Evolutionary conservation across 2,113 vertebrate genomes (phyloP).

Genomic region (Albula glossodonta): DNA sequence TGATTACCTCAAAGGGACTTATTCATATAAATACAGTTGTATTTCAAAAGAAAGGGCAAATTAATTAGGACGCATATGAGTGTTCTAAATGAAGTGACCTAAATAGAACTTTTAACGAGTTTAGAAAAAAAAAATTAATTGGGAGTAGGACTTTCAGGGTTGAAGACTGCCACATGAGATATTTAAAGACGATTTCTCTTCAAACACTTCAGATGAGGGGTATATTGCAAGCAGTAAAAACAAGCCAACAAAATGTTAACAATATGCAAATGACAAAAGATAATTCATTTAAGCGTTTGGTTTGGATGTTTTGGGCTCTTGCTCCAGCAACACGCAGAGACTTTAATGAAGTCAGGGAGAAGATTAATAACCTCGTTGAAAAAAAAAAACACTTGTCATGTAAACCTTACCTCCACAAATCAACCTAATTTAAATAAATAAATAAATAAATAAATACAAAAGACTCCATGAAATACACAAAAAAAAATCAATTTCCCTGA

Average conservation of each 20-base stretch:
- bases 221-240: neutral
- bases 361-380: conserved; percentile 1
- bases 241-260: conserved; percentile 13
- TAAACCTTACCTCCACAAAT: conserved; percentile 4
- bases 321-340: neutral
- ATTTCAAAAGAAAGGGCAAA: conserved; percentile 28
- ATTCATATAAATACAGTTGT: conserved; percentile 25
- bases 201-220: conserved; percentile 2
- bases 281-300: neutral
- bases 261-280: conserved; percentile 8
- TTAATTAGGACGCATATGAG: conserved; percentile 16
- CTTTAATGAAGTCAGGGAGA: conserved; percentile 5
- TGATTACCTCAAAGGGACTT: conserved; percentile 20
- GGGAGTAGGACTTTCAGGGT: neutral
- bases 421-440: conserved; percentile 7
- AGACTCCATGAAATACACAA: neutral
- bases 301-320: neutral
- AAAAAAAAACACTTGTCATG: neutral
- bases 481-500: neutral
- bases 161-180: neutral
- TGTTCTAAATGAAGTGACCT: conserved; percentile 7
- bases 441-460: neutral
- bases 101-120: neutral
- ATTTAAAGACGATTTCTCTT: neutral
- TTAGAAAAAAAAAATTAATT: neutral